phyloP scores from a whole-genome alignment of 1,140 invertebrate genomes.

The Pygmarrhopalites habei region DNA sequence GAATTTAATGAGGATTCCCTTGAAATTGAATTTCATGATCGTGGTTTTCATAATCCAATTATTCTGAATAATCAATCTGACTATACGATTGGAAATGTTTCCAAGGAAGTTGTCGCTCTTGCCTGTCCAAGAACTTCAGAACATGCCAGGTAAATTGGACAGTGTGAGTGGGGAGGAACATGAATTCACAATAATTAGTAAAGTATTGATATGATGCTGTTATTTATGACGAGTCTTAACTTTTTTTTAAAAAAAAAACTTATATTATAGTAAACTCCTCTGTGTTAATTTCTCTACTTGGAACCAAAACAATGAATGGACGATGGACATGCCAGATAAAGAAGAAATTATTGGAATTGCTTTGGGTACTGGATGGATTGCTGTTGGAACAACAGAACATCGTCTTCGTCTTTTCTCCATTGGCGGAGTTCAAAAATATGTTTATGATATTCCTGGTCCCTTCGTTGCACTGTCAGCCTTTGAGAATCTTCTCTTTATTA shows the following conservation, averaged over 20 bases:
- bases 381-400: constrained; percentile 63
- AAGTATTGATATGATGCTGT: too few relatives aligned
- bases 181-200: too few relatives aligned
- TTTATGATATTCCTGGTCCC: constrained; percentile 61
- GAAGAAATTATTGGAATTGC: constrained; percentile 69
- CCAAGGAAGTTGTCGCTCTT: constrained; percentile 65
- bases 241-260: too few relatives aligned
- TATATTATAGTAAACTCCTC: constrained; percentile 55
- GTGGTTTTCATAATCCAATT: constrained; percentile 77
- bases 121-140: constrained; percentile 58
- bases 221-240: too few relatives aligned
- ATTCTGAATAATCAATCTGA: constrained; percentile 73
- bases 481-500: constrained; percentile 62
- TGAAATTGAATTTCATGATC: constrained; percentile 92
- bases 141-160: constrained; percentile 49
- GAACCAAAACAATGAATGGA: constrained; percentile 83
- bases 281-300: constrained; percentile 67
- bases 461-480: constrained; percentile 61
- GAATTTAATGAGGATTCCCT: constrained; percentile 60
- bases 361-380: constrained; percentile 65
- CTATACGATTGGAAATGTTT: constrained; percentile 76
- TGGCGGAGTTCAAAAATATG: constrained; percentile 72
- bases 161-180: too few relatives aligned
- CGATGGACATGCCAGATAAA: constrained; percentile 59
- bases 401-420: constrained; percentile 74